phyloP scores from a whole-genome alignment of 2,113 vertebrate genomes.

The Ceyx cyanopectus region DNA sequence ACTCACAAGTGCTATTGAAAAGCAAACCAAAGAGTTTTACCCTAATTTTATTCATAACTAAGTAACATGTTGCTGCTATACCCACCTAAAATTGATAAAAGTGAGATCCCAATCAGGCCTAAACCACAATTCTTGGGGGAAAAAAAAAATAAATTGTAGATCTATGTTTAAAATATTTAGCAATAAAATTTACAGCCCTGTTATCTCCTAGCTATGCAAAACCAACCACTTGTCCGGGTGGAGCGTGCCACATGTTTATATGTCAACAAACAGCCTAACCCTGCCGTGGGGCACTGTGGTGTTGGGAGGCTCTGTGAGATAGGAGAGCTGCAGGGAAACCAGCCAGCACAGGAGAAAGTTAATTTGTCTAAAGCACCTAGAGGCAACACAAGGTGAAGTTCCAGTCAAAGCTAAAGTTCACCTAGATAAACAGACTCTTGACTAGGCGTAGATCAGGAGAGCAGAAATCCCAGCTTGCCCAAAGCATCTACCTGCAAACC shows the following conservation, averaged over 20 bases:
- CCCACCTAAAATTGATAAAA: not conserved
- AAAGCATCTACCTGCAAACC: not conserved
- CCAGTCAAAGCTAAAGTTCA: not conserved
- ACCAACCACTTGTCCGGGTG: slow-evolving; percentile 67
- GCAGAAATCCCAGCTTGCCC: not conserved
- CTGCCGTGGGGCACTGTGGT: slow-evolving; percentile 68
- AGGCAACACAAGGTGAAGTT: slow-evolving; percentile 23
- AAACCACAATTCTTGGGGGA: not conserved
- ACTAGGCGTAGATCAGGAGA: not conserved
- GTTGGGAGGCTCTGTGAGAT: not conserved
- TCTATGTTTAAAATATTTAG: slow-evolving; percentile 58
- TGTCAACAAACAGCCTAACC: slow-evolving; percentile 74
- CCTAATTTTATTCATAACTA: not conserved
- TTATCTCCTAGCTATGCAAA: slow-evolving; percentile 70
- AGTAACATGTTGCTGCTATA: not conserved
- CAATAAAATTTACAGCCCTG: slow-evolving; percentile 73
- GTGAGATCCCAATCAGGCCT: not conserved
- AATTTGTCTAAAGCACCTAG: not conserved
- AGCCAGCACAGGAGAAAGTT: slow-evolving; percentile 17
- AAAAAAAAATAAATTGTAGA: not conserved
- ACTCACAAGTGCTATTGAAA: not conserved
- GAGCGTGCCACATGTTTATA: slow-evolving; percentile 82
- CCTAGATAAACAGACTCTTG: not conserved
- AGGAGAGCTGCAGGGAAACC: not conserved
- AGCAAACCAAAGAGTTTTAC: not conserved